Conservation (phyloP, 2,797 vertebrate genomes). For the Cetoscarus ocellatus region DNA sequence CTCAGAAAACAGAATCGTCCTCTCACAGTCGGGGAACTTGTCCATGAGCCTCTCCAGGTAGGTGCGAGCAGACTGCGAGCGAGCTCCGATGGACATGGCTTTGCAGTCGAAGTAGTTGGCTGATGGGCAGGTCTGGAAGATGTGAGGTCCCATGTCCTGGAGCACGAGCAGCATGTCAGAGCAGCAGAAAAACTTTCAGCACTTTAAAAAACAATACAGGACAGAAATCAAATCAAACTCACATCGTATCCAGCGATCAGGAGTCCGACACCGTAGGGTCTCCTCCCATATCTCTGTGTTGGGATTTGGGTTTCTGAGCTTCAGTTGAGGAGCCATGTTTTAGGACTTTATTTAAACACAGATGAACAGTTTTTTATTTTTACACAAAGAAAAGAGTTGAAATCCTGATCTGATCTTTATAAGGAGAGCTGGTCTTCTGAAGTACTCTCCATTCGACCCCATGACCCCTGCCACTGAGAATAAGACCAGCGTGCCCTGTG, state of each 20-base stretch:
- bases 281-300: constrained; percentile 95
- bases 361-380: no score
- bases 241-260: constrained; percentile 98
- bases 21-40: constrained; percentile 92
- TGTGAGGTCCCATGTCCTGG: constrained; percentile 98
- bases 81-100: constrained; percentile 98
- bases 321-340: constrained; percentile 53
- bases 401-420: no score
- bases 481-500: no score
- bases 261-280: constrained; percentile 96
- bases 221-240: constrained; percentile 65
- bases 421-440: no score
- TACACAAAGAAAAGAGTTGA: no score
- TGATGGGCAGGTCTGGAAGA: constrained; percentile 98
- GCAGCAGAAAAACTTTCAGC: no score
- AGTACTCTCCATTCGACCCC: no score
- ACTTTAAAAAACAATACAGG: neutral
- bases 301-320: constrained; percentile 96
- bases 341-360: no score
- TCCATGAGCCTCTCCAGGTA: constrained; percentile 97
- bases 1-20: no score
- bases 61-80: constrained; percentile 96
- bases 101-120: constrained; percentile 99
- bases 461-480: no score
- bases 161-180: neutral